These are phyloP conservation scores for Cataglyphis cursor DNA, from an alignment of 2,888 invertebrate species.

Conservation along the genomic window DNA sequence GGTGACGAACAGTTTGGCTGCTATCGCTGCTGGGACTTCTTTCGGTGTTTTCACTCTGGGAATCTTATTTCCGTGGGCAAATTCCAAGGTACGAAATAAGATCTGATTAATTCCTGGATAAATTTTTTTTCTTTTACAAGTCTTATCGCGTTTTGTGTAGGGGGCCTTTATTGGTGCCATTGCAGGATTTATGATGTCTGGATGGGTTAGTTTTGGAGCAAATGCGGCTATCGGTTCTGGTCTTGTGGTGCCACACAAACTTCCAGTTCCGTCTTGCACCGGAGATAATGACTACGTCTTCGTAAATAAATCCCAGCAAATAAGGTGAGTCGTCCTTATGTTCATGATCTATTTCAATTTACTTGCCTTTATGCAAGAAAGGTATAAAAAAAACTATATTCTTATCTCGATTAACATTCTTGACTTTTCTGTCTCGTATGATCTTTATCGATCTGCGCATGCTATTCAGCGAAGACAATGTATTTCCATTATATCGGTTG, in stretches of 20 bases:
- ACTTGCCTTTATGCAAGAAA: background rate
- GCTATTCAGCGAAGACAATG: conserved; percentile 85
- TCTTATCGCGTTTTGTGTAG: conserved; percentile 67
- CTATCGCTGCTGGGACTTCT: conserved; percentile 94
- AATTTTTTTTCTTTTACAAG: background rate
- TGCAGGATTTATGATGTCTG: conserved; percentile 89
- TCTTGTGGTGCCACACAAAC: conserved; percentile 88
- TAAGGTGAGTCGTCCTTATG: conserved; percentile 60
- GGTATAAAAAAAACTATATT: background rate
- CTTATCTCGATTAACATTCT: background rate
- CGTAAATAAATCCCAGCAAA: conserved; percentile 76
- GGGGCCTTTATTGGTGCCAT: conserved; percentile 88
- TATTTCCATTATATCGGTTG: conserved; percentile 92
- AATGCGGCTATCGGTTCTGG: conserved; percentile 90
- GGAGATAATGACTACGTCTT: conserved; percentile 82
- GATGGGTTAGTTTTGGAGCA: conserved; percentile 90
- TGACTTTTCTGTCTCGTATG: background rate
- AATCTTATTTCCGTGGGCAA: conserved; percentile 94
- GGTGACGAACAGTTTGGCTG: conserved; percentile 92
- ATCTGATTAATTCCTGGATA: conserved; percentile 4
- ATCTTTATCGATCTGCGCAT: background rate
- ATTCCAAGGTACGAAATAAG: conserved; percentile 88
- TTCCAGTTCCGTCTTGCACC: conserved; percentile 86
- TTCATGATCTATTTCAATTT: background rate
- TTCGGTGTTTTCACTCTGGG: conserved; percentile 95